Base-by-base conservation (phyloP, 2,113 vertebrate species). In the Rhabdomys dilectus region DNA sequence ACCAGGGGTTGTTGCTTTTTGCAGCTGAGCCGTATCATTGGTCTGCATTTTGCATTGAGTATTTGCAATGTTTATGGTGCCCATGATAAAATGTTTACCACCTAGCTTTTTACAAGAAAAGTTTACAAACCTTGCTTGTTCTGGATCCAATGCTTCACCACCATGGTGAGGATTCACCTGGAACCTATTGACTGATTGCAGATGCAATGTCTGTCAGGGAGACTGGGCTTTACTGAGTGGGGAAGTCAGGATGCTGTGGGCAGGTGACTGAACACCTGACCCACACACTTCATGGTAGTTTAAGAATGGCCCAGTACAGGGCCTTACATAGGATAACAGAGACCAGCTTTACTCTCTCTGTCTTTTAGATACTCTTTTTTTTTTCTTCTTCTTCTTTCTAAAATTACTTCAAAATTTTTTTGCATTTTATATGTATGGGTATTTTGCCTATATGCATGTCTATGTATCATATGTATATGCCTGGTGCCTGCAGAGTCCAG, bases 191-290 rank as follows among this genome's bases (percentile, higher is more conserved):
- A 39, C 80, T 9, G 58, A 15, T 51, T 51, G 78, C 64, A 51
- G 88, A 93, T 10, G 39, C 10, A 93, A 56, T 85, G 73, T 93
- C 80, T 48, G 26, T 13, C 51, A 42, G 12, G 26, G 72, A 78
- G 39, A 66, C 56, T 72, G 68, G 17, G 36, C 80, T 93, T 94
- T 39, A 10, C 11, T 86, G 11, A 10, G 7, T 45, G 5, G 7
- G 36, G 78, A 31, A n/a, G 26, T 91, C 91, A 94, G 36, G 48
- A 70, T 31, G 76, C 34, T 73, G 5, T 1, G 31, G 58, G 45
- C n/a, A 93, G 82, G 82, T 42, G 19, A 73, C 73, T 82, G 51
- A 93, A 91, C 91, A 89, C 34, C 11, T 87, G 64, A 91, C 68
- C 73, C 66, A 48, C 66, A 48, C 75, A 42, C 84, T 62, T 36